phyloP scores from a whole-genome alignment of 1,140 invertebrate species.

The Spodoptera litura region DNA sequence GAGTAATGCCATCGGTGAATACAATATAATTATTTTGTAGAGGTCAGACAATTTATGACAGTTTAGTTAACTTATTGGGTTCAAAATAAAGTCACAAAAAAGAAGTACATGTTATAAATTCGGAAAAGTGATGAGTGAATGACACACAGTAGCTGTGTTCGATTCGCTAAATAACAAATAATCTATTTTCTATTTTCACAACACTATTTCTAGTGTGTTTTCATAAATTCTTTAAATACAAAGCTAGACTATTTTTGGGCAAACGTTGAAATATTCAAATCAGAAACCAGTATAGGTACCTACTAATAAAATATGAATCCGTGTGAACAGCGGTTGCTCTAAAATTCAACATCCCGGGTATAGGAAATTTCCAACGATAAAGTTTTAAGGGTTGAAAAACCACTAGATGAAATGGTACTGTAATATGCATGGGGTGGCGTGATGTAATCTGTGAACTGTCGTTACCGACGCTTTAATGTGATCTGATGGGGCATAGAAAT shows the following conservation, averaged over 20 bases:
- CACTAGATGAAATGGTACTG: conserved; percentile 21
- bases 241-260: conserved; percentile 1
- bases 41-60: too few relatives aligned
- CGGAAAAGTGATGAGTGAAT: too few relatives aligned
- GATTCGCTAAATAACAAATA: too few relatives aligned
- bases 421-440: conserved; percentile 10
- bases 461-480: neutral
- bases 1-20: too few relatives aligned
- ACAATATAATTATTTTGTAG: neutral
- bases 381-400: conserved; percentile 31
- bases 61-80: too few relatives aligned
- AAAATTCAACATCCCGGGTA: neutral
- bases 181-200: too few relatives aligned
- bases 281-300: neutral
- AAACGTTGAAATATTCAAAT: conserved; percentile 33
- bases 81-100: too few relatives aligned
- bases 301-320: conserved; percentile 15
- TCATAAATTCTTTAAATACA: neutral
- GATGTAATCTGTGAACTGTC: conserved; percentile 9
- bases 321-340: conserved; percentile 15
- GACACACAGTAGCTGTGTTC: too few relatives aligned
- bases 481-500: neutral
- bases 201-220: neutral
- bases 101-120: too few relatives aligned
- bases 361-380: conserved; percentile 9